A percentile compares a stretch with the other conserved stretches of the same genome.
Evolutionary conservation across 53 echinoderm and acorn worm species (phyloP).

Genomic region (Henricia sp.): DNA sequence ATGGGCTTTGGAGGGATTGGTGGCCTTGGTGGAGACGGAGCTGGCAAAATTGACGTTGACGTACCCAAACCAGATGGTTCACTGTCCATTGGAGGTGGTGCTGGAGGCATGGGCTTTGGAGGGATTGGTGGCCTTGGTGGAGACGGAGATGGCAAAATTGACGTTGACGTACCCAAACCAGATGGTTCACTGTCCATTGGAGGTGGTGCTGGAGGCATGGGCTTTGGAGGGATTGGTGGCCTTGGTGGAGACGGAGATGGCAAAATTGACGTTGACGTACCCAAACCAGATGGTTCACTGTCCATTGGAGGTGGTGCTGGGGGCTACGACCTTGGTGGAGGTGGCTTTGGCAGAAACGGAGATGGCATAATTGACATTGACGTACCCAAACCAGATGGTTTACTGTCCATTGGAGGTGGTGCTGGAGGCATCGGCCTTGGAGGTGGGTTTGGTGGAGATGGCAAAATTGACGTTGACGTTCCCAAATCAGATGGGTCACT

Average conservation of each 20-base stretch:
- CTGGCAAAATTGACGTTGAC: no score
- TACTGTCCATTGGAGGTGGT: constrained; percentile 47
- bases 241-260: constrained; percentile 12
- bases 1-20: constrained; percentile 27
- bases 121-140: constrained; percentile 68
- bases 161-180: no score
- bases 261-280: no score
- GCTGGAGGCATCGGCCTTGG: constrained; percentile 37
- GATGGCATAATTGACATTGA: not conserved
- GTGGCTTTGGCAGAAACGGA: constrained; percentile 25
- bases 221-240: constrained; percentile 7
- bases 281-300: no score
- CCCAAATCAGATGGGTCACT: not conserved
- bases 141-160: no score
- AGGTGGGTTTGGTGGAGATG: constrained; percentile 45
- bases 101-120: constrained; percentile 31
- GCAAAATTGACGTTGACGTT: not conserved
- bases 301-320: constrained; percentile 42
- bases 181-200: no score
- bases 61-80: no score
- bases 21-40: constrained; percentile 54
- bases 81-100: no score
- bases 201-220: no score
- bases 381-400: not conserved
- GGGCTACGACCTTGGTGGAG: constrained; percentile 4